Percentiles rank a stretch among this genome's conserved stretches.
Evolutionary conservation across 2,888 invertebrate species (phyloP).

Genomic region (Sepioteuthis lessoniana): DNA sequence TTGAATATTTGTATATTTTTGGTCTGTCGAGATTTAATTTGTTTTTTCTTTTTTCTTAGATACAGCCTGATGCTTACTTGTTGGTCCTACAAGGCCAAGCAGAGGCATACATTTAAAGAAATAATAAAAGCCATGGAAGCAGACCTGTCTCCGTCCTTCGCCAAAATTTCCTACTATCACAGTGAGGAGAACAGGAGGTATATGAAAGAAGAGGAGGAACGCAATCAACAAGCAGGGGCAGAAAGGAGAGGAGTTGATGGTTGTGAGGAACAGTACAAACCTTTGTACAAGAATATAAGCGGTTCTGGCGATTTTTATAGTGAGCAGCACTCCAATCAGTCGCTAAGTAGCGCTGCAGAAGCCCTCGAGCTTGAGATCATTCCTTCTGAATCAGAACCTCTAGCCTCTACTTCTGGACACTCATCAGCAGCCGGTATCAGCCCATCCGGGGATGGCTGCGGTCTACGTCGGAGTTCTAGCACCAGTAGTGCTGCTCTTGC

Average conservation of each 20-base stretch:
- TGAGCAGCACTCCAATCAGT: neutral
- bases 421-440: neutral
- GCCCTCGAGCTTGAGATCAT: conserved; percentile 37
- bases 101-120: conserved; percentile 87
- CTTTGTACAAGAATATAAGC: conserved; percentile 38
- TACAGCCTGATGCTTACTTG: conserved; percentile 93
- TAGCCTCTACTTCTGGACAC: conserved; percentile 42
- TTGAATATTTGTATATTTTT: too few species aligned
- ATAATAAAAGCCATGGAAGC: conserved; percentile 83
- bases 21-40: neutral
- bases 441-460: conserved; percentile 1
- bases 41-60: conserved; percentile 62
- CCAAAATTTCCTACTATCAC: conserved; percentile 80
- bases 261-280: conserved; percentile 44
- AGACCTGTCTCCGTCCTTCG: conserved; percentile 81
- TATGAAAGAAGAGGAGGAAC: conserved; percentile 35
- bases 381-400: conserved; percentile 46
- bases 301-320: conserved; percentile 37
- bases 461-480: conserved; percentile 40
- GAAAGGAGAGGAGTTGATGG: neutral
- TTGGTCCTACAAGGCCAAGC: conserved; percentile 88
- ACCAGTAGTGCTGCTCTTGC: conserved; percentile 23
- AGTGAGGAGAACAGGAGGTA: conserved; percentile 62
- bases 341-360: conserved; percentile 42
- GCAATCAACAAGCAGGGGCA: neutral